These are phyloP conservation scores for Synergus laeviventris DNA, from an alignment of 2,888 invertebrate genomes.

Conservation along the genomic window DNA sequence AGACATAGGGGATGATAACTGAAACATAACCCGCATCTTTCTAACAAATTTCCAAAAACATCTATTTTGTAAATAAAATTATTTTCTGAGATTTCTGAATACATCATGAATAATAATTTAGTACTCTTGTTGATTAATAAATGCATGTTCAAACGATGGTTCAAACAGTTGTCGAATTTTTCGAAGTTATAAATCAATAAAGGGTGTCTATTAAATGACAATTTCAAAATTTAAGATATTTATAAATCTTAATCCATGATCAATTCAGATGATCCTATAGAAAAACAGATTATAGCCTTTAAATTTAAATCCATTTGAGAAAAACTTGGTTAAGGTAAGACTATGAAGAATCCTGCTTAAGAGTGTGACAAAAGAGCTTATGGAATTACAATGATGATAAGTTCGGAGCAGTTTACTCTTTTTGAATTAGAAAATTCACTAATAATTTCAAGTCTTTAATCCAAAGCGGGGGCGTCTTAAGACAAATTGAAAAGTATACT, in stretches of 20 bases:
- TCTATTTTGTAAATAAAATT: constrained; percentile 70
- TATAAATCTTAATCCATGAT: not conserved
- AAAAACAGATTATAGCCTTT: not conserved
- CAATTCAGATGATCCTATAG: not conserved
- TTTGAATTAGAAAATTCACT: not conserved
- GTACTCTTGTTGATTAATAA: too few relatives aligned
- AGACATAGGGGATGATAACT: constrained; percentile 50
- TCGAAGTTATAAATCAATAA: constrained; percentile 38
- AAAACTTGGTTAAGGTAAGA: not conserved
- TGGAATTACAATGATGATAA: not conserved
- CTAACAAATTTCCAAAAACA: constrained; percentile 41
- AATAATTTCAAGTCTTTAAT: constrained; percentile 11
- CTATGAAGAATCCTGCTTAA: not conserved
- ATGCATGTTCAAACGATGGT: too few relatives aligned
- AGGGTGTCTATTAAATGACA: constrained; percentile 8
- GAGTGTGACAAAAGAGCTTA: not conserved
- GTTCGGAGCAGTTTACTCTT: not conserved
- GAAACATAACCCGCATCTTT: constrained; percentile 56
- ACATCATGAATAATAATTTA: constrained; percentile 41
- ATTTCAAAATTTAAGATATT: not conserved
- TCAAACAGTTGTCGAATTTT: not conserved
- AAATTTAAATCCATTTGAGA: not conserved
- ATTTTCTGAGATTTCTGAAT: constrained; percentile 41
- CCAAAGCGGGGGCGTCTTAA: not conserved
- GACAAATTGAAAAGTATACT: not conserved